Evolutionary conservation across 2,888 invertebrate species (phyloP).

Genomic region (Xanthia togata): DNA sequence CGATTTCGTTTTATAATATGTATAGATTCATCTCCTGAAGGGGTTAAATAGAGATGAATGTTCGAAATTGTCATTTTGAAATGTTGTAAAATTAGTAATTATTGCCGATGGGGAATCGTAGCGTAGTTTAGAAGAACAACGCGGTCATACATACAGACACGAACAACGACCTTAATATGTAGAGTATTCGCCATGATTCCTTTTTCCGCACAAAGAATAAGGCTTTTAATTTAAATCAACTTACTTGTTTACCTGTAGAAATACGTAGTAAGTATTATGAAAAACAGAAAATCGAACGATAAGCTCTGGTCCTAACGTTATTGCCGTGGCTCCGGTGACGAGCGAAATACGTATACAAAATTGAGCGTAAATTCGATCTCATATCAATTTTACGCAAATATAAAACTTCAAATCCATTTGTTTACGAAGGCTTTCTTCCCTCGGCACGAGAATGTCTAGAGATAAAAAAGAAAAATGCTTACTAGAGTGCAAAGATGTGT

Average conservation of each 20-base stretch:
- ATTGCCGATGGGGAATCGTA: too few species aligned
- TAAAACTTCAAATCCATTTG: conserved; percentile 27
- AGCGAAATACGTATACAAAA: conserved; percentile 45
- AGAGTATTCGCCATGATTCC: not conserved
- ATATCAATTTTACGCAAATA: conserved; percentile 45
- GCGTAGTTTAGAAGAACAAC: too few species aligned
- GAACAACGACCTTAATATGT: not conserved
- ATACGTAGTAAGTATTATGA: not conserved
- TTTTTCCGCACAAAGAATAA: not conserved
- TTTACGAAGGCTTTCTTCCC: conserved; percentile 3
- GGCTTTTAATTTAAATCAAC: not conserved
- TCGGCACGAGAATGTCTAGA: not conserved
- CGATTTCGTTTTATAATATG: too few species aligned
- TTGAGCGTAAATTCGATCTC: conserved; percentile 52
- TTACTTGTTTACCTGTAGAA: conserved; percentile 14
- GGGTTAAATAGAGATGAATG: too few species aligned
- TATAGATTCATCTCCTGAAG: too few species aligned
- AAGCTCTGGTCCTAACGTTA: conserved; percentile 33
- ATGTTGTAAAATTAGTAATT: too few species aligned
- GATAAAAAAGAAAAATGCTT: not conserved
- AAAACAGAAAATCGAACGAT: conserved; percentile 25
- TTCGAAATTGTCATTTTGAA: too few species aligned
- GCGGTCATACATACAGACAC: not conserved
- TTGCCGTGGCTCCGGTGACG: conserved; percentile 44
- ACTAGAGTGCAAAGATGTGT: not conserved